Percentiles rank a stretch among this genome's conserved stretches.
Conservation (phyloP, 2,113 vertebrate genomes). For the Charina bottae region DNA sequence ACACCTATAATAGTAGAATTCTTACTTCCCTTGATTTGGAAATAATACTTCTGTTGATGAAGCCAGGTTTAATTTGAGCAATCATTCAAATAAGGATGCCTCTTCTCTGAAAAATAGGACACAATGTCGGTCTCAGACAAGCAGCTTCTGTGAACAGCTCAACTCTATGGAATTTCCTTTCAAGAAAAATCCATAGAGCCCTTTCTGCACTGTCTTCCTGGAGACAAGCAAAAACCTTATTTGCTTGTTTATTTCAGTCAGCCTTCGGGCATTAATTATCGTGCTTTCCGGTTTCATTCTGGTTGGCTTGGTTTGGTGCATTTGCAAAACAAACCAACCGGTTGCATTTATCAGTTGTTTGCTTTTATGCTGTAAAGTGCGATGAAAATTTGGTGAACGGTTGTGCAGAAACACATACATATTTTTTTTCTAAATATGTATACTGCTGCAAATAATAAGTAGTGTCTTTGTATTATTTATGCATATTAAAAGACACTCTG, state of each 20-base stretch:
- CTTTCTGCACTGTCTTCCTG: background rate
- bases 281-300: background rate
- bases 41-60: too few species aligned
- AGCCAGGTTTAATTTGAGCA: too few species aligned
- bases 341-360: background rate
- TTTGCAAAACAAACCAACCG: background rate
- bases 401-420: background rate
- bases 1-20: too few species aligned
- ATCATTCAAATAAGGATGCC: too few species aligned
- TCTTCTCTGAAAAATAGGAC: too few species aligned
- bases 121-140: too few species aligned
- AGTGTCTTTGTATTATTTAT: background rate
- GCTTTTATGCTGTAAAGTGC: background rate
- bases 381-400: background rate
- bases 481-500: background rate
- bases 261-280: background rate
- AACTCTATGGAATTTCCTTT: too few species aligned
- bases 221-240: background rate
- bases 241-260: background rate
- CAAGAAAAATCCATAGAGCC: background rate
- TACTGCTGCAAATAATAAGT: background rate
- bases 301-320: background rate
- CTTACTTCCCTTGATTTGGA: too few species aligned
- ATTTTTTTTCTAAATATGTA: accelerated
- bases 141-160: too few species aligned